Evolutionary conservation across 2,797 vertebrate species (phyloP), one percentile per base, ranked within the genome.

Genomic region (Parambassis ranga): DNA sequence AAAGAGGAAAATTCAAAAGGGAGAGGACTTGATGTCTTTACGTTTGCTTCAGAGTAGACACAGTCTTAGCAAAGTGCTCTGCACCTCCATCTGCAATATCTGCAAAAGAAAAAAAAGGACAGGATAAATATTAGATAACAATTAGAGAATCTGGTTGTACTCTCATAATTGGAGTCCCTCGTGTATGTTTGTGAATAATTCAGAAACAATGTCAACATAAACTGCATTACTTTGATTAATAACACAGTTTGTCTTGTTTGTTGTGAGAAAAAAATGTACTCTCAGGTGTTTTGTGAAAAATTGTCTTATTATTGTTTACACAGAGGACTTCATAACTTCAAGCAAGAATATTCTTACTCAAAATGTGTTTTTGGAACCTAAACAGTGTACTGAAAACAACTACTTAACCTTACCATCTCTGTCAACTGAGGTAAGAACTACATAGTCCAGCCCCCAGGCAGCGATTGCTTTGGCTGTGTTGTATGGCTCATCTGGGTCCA

Each of bases 391-490:
- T 27, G 26, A 27, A 28, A 10, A 28, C 4, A 28, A 27, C 27
- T 10, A 2, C 23, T 23, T 6, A 27, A 14, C 9, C 3, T 83
- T 81, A 99, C 97, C 96, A 1, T 99, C 97, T 87, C 97, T 92
- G 87, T 98, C 97, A 30, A 99, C 96, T 0, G 98, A 99, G 0
- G 96, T 99, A 56, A 99, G 84, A 7, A 99, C 97, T 22, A 99
- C 96, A 0, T 99, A 98, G 83, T 98, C 96, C 81, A 99, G 87
- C 10, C 95, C 96, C 96, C 96, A 98, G 31, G 92, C 93, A 0
- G 94, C 92, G 4, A 99, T 94, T 7, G 98, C 96, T 84, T 92
- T 90, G 27, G 98, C 96, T 0, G 96, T 98, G 56, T 95, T 97
- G 78, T 90, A 89, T 0, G 98, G 98, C 84, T 99, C 98, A 0